These are phyloP conservation scores for Psylliodes chrysocephalus DNA, from an alignment of 2,888 invertebrate genomes.

Conservation along the genomic window DNA sequence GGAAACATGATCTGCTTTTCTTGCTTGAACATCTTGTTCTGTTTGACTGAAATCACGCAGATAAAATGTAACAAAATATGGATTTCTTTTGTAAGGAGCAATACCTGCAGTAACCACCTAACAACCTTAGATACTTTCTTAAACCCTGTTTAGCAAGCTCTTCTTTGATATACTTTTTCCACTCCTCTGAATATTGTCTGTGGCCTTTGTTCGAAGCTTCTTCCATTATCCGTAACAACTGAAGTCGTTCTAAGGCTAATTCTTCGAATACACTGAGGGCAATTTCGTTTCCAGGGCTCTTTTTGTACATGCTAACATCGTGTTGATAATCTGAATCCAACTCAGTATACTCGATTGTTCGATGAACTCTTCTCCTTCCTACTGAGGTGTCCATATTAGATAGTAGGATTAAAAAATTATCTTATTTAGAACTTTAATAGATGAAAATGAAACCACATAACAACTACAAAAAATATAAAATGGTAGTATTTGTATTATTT, in stretches of 20 bases:
- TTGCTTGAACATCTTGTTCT: conserved; percentile 73
- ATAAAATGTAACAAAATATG: not conserved
- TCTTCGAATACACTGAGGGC: conserved; percentile 88
- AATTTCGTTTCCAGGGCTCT: conserved; percentile 79
- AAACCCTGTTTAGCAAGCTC: conserved; percentile 77
- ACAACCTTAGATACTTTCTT: conserved; percentile 72
- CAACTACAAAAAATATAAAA: no score
- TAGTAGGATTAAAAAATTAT: no score
- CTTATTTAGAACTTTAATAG: no score
- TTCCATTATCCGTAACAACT: conserved; percentile 81
- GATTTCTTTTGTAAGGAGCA: not conserved
- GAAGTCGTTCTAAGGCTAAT: conserved; percentile 84
- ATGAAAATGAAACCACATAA: no score
- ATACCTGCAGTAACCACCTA: conserved; percentile 62
- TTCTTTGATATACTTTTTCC: conserved; percentile 71
- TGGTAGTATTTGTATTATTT: no score
- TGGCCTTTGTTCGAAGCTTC: conserved; percentile 75
- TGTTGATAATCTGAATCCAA: conserved; percentile 74
- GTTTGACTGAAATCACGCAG: conserved; percentile 62
- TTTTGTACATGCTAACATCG: conserved; percentile 81
- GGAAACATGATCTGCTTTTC: conserved; percentile 86
- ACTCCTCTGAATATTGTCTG: conserved; percentile 73
- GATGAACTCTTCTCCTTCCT: conserved; percentile 52
- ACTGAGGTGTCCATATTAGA: conserved; percentile 51
- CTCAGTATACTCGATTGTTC: conserved; percentile 53